These are phyloP conservation scores for Orthosia cruda DNA, from an alignment of 2,888 invertebrate genomes.

Conservation along the genomic window DNA sequence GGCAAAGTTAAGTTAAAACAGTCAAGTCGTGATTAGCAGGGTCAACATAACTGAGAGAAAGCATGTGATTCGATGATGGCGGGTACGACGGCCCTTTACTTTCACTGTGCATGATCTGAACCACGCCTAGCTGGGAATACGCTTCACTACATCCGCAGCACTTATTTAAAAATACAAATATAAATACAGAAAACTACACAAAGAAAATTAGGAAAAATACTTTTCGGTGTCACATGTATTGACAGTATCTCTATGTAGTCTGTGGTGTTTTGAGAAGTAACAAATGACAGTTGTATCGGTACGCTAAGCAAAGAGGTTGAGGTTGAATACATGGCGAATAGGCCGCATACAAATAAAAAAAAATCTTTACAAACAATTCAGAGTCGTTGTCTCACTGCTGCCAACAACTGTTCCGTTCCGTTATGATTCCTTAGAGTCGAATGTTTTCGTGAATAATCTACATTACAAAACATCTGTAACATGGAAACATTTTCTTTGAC, in stretches of 20 bases:
- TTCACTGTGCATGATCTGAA: constrained; percentile 80
- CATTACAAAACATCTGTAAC: constrained; percentile 60
- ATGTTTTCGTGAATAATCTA: constrained; percentile 55
- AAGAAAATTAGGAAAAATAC: constrained; percentile 5
- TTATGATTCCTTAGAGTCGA: constrained; percentile 40
- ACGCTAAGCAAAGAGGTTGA: constrained; percentile 26
- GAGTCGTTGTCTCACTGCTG: constrained; percentile 17
- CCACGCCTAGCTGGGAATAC: constrained; percentile 70
- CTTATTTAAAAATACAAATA: constrained; percentile 28
- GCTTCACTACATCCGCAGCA: constrained; percentile 43
- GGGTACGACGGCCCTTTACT: constrained; percentile 86
- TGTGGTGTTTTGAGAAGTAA: constrained; percentile 33
- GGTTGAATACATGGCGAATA: constrained; percentile 12
- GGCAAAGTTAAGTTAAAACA: constrained; percentile 46
- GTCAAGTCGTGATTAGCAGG: constrained; percentile 71
- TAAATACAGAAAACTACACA: constrained; percentile 23
- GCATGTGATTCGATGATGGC: constrained; percentile 72
- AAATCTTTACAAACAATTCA: constrained; percentile 22
- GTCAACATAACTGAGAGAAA: constrained; percentile 85
- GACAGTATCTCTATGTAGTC: too few species aligned
- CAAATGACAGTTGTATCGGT: constrained; percentile 19
- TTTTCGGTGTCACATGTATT: constrained; percentile 19
- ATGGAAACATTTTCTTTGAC: constrained; percentile 61
- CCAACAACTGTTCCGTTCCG: constrained; percentile 26
- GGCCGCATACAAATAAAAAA: constrained; percentile 28